These are phyloP conservation scores for Aplodontia rufa DNA, from an alignment of 2,113 vertebrate species.

Conservation along the genomic window DNA sequence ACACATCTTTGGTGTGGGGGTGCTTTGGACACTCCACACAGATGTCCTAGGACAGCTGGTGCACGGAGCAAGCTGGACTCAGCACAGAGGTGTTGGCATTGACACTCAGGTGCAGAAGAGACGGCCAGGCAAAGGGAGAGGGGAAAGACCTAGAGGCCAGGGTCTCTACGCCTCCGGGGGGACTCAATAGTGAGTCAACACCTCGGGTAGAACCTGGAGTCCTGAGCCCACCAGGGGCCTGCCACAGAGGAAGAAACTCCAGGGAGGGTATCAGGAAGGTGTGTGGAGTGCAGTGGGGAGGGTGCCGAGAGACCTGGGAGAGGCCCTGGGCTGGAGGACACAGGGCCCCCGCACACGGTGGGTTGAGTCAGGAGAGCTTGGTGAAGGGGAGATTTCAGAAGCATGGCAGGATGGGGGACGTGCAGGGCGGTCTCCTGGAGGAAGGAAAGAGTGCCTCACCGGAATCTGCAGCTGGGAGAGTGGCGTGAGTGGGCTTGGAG, in stretches of 20 bases:
- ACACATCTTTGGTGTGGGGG: too few species aligned
- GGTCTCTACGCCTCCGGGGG: accelerated
- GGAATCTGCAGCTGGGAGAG: too few species aligned
- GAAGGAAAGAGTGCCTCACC: too few species aligned
- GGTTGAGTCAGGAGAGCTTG: too few species aligned
- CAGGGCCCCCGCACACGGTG: neutral
- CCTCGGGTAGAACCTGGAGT: neutral
- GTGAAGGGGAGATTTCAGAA: too few species aligned
- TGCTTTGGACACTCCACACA: neutral
- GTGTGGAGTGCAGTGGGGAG: accelerated
- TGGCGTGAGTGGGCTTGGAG: too few species aligned
- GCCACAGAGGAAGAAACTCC: neutral
- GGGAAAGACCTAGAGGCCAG: too few species aligned
- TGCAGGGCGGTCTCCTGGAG: too few species aligned
- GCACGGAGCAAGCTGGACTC: neutral
- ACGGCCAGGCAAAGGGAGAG: neutral
- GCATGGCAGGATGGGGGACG: too few species aligned
- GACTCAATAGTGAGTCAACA: accelerated
- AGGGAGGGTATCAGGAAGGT: too few species aligned
- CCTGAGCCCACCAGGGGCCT: accelerated
- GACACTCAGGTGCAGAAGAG: neutral
- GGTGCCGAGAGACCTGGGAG: neutral
- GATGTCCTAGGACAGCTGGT: neutral
- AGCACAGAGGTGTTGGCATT: accelerated
- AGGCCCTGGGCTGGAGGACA: neutral